Percentiles rank a stretch among this genome's conserved stretches.
Evolutionary conservation across 1,140 invertebrate genomes (phyloP).

Genomic region (Pseudachorutes palmiensis): DNA sequence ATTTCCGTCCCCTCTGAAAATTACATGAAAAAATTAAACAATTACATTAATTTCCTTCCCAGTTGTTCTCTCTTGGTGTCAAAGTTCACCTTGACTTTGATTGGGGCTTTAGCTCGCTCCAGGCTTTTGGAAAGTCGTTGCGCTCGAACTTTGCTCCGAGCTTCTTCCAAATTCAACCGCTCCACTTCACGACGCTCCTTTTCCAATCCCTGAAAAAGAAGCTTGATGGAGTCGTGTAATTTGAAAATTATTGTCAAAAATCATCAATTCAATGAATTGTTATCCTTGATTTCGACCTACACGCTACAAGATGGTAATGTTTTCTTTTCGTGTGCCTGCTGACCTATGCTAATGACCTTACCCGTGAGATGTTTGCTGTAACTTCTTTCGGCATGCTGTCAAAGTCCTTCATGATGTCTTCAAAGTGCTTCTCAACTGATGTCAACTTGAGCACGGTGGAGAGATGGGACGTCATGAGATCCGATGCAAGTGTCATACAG

Average conservation of each 20-base stretch:
- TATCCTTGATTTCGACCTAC: too few relatives aligned
- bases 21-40: too few relatives aligned
- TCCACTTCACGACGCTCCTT: slow-evolving; percentile 34
- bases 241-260: slow-evolving; percentile 7
- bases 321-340: too few relatives aligned
- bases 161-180: slow-evolving; percentile 18
- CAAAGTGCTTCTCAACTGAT: slow-evolving; percentile 36
- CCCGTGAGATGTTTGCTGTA: slow-evolving; percentile 27
- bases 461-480: slow-evolving; percentile 28
- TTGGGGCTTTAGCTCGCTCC: slow-evolving; percentile 27
- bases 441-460: slow-evolving; percentile 33
- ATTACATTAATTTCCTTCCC: too few relatives aligned
- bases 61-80: too few relatives aligned
- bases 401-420: slow-evolving; percentile 33
- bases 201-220: slow-evolving; percentile 29
- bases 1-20: slow-evolving; percentile 31
- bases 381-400: slow-evolving; percentile 29
- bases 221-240: not conserved
- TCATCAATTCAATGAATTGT: too few relatives aligned
- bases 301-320: too few relatives aligned
- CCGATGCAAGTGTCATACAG: slow-evolving; percentile 34
- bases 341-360: slow-evolving; percentile 1
- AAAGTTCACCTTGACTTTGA: slow-evolving; percentile 26
- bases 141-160: slow-evolving; percentile 18
- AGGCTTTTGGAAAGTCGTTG: slow-evolving; percentile 18